Evolutionary conservation across 2,113 vertebrate genomes (phyloP).

Genomic region (Chauna torquata): DNA sequence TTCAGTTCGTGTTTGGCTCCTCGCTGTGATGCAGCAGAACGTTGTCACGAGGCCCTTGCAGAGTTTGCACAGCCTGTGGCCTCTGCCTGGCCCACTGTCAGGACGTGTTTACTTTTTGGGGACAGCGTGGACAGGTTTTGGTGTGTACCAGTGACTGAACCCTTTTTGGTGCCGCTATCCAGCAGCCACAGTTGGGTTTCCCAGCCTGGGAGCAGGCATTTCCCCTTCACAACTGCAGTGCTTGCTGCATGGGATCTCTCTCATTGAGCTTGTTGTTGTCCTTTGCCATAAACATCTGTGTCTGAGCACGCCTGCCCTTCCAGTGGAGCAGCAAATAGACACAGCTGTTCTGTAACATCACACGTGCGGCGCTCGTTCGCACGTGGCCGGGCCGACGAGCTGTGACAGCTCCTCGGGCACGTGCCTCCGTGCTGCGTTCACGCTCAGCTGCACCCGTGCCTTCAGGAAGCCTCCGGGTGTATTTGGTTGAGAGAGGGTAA

Average conservation of each 20-base stretch:
- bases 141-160: too few relatives aligned
- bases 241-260: neutral
- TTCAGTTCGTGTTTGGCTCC: neutral
- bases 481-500: neutral
- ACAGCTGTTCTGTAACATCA: neutral
- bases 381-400: neutral
- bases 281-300: neutral
- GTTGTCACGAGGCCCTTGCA: accelerated
- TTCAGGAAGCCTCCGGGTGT: accelerated
- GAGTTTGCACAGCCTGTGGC: accelerated
- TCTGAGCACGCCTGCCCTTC: neutral
- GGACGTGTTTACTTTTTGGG: neutral
- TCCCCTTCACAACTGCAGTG: accelerated
- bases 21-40: neutral
- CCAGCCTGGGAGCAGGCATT: neutral
- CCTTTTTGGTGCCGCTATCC: neutral
- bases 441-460: accelerated
- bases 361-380: accelerated
- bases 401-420: neutral
- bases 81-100: accelerated
- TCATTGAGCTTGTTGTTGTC: neutral
- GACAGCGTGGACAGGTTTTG: neutral
- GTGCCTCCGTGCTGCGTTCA: accelerated
- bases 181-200: neutral
- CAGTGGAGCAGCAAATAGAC: accelerated